Evolutionary conservation across 2,797 vertebrate species (phyloP), one percentile per base, ranked within the genome.

Genomic region (Sebastolobus alascanus): DNA sequence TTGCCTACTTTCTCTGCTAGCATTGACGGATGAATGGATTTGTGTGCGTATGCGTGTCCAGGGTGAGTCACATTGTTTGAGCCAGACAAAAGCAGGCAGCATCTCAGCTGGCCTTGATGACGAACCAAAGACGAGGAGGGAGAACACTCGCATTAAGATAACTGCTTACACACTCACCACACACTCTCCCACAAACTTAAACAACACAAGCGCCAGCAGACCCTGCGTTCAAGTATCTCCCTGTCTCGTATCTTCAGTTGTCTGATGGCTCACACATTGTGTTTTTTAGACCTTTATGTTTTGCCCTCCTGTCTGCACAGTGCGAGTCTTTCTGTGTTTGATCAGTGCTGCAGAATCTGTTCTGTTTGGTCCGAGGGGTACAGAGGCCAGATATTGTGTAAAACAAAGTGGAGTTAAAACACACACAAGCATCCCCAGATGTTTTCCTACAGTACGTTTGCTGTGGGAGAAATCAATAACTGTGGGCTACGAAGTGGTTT

Each of bases 401-500:
- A 89, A 90, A 92, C 80, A 90, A 90, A 91, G 88, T 84, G 71
- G 60, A 87, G 84, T 87, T 90, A 54, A 91, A 93, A 90, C 61
- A 54, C 77, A 67, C 71, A 85, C 74, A 83, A 89, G 75, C 87
- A 63, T 90, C 88, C 89, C 90, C 87, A 92, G 90, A 92, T 92
- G 90, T 90, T 87, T 88, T 77, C 72, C 77, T 82, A 20, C 92
- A 60, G 85, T 84, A 56, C 25, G 67, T 80, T 75, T 89, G 80
- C 91, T 90, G 89, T 87, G 89, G 80, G 85, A 93, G 89, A 92
- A 93, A 92, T 94, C 92, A 87, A 94, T 94, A 93, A 84, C 91
- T 87, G 90, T 91, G 91, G 91, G 93, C 90, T 88, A 89, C 33
- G 71, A 68, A 87, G 84, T 88, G 88, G 81, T 93, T 92, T 91